phyloP scores from a whole-genome alignment of 2,113 vertebrate genomes.

The Rallus limicola region DNA sequence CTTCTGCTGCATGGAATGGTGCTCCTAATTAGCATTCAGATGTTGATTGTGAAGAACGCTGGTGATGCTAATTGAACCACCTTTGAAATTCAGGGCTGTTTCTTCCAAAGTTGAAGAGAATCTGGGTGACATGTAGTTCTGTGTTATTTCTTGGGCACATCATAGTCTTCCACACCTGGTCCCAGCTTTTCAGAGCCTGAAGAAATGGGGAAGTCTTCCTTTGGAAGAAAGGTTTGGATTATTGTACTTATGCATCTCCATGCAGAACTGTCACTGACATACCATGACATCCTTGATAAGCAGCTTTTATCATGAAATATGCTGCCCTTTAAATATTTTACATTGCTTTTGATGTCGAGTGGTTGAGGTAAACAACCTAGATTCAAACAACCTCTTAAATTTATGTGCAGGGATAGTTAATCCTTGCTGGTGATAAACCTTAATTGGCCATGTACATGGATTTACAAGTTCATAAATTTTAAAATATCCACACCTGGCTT shows the following conservation, averaged over 20 bases:
- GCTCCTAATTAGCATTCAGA: constrained; percentile 68
- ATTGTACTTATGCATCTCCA: background rate
- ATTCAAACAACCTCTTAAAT: constrained; percentile 23
- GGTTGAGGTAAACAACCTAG: constrained; percentile 45
- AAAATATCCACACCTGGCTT: constrained; percentile 49
- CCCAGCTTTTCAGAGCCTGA: background rate
- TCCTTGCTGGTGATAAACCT: constrained; percentile 18
- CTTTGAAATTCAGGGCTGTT: constrained; percentile 32
- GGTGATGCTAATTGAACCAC: constrained; percentile 53
- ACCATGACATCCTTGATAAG: background rate
- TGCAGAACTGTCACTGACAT: background rate
- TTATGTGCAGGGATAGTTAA: constrained; percentile 22
- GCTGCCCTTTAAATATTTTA: constrained; percentile 48
- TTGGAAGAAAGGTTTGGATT: background rate
- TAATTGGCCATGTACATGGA: constrained; percentile 32
- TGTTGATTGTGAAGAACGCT: constrained; percentile 56
- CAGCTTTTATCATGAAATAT: constrained; percentile 47
- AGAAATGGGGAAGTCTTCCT: background rate
- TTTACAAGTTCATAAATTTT: constrained; percentile 70
- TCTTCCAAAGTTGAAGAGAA: background rate
- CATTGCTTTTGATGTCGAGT: background rate
- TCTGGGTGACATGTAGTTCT: background rate
- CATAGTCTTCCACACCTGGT: background rate
- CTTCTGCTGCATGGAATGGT: constrained; percentile 54
- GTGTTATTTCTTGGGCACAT: background rate